These are phyloP conservation scores for Augiades crinisus DNA, from an alignment of 2,888 invertebrate genomes.

Conservation along the genomic window DNA sequence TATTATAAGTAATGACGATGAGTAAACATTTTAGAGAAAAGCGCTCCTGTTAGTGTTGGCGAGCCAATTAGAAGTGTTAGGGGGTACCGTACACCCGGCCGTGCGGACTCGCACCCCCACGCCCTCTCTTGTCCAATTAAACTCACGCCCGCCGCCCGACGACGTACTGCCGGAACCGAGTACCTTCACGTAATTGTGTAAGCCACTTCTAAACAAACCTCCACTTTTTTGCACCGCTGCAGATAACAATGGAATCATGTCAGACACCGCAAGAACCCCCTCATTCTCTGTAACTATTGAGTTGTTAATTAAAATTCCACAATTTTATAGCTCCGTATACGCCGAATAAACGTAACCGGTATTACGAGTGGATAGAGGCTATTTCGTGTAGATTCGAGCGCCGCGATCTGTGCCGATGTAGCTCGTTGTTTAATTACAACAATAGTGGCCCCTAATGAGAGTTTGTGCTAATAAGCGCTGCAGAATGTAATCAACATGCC, in stretches of 20 bases:
- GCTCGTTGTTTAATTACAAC: slow-evolving; percentile 80
- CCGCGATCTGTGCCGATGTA: slow-evolving; percentile 56
- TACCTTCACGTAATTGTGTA: slow-evolving; percentile 71
- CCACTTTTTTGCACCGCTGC: slow-evolving; percentile 61
- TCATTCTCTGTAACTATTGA: slow-evolving; percentile 68
- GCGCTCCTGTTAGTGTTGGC: slow-evolving; percentile 62
- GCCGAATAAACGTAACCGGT: slow-evolving; percentile 38
- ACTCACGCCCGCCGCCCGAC: slow-evolving; percentile 50
- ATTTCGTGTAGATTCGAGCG: slow-evolving; percentile 45
- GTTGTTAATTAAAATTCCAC: slow-evolving; percentile 78
- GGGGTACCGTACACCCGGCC: slow-evolving; percentile 40
- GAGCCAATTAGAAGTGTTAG: slow-evolving; percentile 76
- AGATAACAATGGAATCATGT: slow-evolving; percentile 75
- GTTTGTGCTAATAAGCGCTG: slow-evolving; percentile 80
- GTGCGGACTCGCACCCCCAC: slow-evolving; percentile 38
- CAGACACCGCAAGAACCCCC: slow-evolving; percentile 71
- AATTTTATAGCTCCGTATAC: slow-evolving; percentile 47
- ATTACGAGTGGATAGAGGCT: slow-evolving; percentile 47
- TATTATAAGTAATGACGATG: slow-evolving; percentile 62
- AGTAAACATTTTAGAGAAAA: slow-evolving; percentile 60
- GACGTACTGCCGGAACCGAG: slow-evolving; percentile 44
- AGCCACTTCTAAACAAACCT: slow-evolving; percentile 74
- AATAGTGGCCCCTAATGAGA: slow-evolving; percentile 80
- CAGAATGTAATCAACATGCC: slow-evolving; percentile 81
- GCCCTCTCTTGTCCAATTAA: slow-evolving; percentile 71